Conservation (phyloP, 2,113 vertebrate genomes). For the Eretmochelys imbricata region DNA sequence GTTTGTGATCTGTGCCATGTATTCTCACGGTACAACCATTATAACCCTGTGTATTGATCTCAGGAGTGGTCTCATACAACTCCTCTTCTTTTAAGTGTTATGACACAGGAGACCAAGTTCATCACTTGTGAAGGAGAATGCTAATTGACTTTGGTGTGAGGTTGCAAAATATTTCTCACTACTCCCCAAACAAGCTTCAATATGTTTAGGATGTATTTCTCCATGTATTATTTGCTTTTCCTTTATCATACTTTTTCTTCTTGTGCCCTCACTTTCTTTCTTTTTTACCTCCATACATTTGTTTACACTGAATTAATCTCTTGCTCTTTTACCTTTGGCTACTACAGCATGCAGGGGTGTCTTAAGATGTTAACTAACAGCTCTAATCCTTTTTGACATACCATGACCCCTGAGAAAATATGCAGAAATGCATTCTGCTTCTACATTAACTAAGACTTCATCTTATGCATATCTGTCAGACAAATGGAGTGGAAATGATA, state of each 20-base stretch:
- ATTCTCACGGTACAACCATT: neutral
- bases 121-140: neutral
- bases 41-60: neutral
- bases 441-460: conserved; percentile 62
- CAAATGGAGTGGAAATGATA: conserved; percentile 56
- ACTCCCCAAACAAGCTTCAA: neutral
- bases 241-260: neutral
- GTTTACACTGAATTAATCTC: neutral
- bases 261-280: neutral
- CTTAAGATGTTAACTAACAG: conserved; percentile 34
- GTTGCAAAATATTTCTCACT: neutral
- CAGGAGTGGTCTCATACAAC: neutral
- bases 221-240: neutral
- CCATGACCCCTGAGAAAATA: conserved; percentile 45
- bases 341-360: neutral
- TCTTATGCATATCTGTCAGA: conserved; percentile 55
- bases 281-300: neutral
- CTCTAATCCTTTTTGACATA: conserved; percentile 61
- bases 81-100: neutral
- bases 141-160: neutral
- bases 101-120: neutral
- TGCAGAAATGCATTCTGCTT: conserved; percentile 18
- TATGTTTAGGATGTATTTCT: neutral
- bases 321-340: conserved; percentile 5
- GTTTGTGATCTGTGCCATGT: neutral